Conservation (phyloP, 1,140 invertebrate genomes). For the Lucilia cuprina region DNA sequence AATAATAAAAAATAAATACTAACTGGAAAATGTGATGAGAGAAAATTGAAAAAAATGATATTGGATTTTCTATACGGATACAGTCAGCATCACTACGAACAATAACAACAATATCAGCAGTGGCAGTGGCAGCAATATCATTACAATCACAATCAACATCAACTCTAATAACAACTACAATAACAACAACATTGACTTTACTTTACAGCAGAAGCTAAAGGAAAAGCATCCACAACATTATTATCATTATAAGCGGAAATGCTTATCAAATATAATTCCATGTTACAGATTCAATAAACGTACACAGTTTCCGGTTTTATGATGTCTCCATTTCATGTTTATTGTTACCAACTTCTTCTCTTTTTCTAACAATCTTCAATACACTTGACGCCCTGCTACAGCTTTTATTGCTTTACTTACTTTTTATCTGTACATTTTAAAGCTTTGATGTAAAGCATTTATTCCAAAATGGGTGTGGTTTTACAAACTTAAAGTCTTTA, state of each 20-base stretch:
- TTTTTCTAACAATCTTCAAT: not conserved
- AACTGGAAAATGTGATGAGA: not conserved
- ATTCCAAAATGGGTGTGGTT: conserved; percentile 1
- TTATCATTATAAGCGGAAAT: conserved; percentile 15
- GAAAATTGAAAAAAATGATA: not conserved
- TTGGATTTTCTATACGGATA: conserved; percentile 1
- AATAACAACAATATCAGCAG: not conserved
- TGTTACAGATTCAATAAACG: conserved; percentile 17
- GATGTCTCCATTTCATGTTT: not conserved
- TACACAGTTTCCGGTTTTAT: conserved; percentile 14
- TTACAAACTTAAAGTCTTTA: not conserved
- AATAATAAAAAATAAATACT: not conserved
- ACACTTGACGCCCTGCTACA: not conserved
- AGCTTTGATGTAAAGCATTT: not conserved
- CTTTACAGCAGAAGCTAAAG: not conserved
- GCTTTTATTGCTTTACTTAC: not conserved
- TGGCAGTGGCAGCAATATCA: not conserved
- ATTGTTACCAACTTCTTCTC: not conserved
- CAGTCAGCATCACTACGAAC: not conserved
- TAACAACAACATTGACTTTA: not conserved
- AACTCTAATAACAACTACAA: not conserved
- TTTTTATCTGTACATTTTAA: not conserved
- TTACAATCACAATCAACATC: not conserved
- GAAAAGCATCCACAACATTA: not conserved
- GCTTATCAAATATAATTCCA: conserved; percentile 8